These are phyloP conservation scores for Schrankia costaestrigalis DNA, from an alignment of 2,888 invertebrate genomes.

Conservation along the genomic window DNA sequence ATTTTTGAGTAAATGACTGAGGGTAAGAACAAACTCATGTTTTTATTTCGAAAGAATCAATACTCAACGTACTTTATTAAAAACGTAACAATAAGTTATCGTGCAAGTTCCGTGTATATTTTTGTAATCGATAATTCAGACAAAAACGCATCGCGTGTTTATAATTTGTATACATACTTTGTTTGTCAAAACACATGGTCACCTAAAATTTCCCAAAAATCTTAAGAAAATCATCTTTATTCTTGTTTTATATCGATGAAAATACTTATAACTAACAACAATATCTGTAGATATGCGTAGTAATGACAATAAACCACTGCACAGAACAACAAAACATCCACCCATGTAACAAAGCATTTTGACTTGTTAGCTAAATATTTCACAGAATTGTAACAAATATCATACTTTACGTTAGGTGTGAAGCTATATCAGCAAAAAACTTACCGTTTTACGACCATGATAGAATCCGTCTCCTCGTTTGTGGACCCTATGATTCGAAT, in stretches of 20 bases:
- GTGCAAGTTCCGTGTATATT: too few relatives aligned
- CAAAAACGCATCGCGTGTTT: constrained; percentile 22
- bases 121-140: constrained; percentile 28
- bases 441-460: constrained; percentile 81
- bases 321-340: constrained; percentile 19
- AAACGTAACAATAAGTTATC: too few relatives aligned
- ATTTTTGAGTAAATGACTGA: too few relatives aligned
- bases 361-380: neutral
- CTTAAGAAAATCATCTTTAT: constrained; percentile 8
- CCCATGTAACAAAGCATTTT: constrained; percentile 32
- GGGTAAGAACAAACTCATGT: too few relatives aligned
- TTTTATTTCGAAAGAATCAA: too few relatives aligned
- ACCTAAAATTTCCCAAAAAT: constrained; percentile 2
- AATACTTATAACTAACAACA: constrained; percentile 44
- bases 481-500: constrained; percentile 80
- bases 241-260: too few relatives aligned
- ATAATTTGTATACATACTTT: constrained; percentile 17
- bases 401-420: too few relatives aligned
- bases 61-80: too few relatives aligned
- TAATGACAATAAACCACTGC: constrained; percentile 13
- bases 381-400: constrained; percentile 3
- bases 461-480: constrained; percentile 80
- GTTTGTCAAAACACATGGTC: constrained; percentile 20
- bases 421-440: constrained; percentile 45
- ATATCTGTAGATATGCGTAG: constrained; percentile 19